A percentile compares a stretch with the other conserved stretches of the same genome.
phyloP scores from a whole-genome alignment of 2,888 invertebrate genomes.

The Drosophila pseudotalamancana region DNA sequence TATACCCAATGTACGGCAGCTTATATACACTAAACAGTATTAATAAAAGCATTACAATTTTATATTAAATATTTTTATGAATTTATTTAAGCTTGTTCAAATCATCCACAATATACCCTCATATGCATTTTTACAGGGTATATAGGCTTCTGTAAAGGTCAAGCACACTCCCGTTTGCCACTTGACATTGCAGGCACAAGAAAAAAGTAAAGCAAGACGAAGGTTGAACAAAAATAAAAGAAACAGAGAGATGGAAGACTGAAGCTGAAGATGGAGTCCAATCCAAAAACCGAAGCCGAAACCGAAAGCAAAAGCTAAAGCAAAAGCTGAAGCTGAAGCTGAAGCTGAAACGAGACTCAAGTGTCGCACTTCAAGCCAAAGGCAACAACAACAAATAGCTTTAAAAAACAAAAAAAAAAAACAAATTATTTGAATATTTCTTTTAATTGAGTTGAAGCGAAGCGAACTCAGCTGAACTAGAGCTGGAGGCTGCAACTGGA shows the following conservation, averaged over 20 bases:
- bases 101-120: neutral
- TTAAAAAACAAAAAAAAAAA: slow-evolving; percentile 4
- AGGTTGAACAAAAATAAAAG: slow-evolving; percentile 25
- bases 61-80: too few relatives aligned
- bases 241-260: neutral
- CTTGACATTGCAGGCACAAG: slow-evolving; percentile 69
- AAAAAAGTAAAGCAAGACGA: slow-evolving; percentile 36
- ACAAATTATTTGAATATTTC: slow-evolving; percentile 33
- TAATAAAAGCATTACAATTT: too few relatives aligned
- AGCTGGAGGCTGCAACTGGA: slow-evolving; percentile 15
- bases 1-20: too few relatives aligned
- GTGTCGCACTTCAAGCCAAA: slow-evolving; percentile 21
- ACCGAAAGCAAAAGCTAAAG: neutral
- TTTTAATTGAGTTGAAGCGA: slow-evolving; percentile 48
- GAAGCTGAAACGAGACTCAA: slow-evolving; percentile 26
- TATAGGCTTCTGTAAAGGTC: slow-evolving; percentile 36
- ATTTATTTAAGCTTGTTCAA: neutral
- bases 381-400: slow-evolving; percentile 19
- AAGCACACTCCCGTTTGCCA: slow-evolving; percentile 30
- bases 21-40: too few relatives aligned
- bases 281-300: neutral
- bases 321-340: slow-evolving; percentile 8
- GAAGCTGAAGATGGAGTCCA: neutral
- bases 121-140: neutral
- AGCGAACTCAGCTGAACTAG: slow-evolving; percentile 11